Evolutionary conservation across 2,888 invertebrate species (phyloP).

Genomic region (Agrilus cyanescens): DNA sequence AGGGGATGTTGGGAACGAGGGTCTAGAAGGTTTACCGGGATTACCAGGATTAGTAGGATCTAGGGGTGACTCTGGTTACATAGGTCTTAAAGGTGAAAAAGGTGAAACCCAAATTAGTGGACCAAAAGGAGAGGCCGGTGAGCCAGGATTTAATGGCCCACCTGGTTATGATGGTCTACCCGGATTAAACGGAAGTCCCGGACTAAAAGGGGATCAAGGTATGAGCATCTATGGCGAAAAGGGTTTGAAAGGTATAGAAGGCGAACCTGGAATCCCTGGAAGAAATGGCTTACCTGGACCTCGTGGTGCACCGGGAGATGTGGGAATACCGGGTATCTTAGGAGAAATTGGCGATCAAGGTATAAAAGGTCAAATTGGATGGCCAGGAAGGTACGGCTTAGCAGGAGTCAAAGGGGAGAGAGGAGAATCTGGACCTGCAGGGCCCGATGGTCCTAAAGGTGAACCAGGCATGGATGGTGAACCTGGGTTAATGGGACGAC

Average conservation of each 20-base stretch:
- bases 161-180: constrained; percentile 38
- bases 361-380: constrained; percentile 29
- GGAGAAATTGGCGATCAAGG: constrained; percentile 48
- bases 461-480: constrained; percentile 67
- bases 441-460: constrained; percentile 40
- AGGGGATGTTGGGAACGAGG: constrained; percentile 32
- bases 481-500: constrained; percentile 47
- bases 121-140: constrained; percentile 48
- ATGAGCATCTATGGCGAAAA: constrained; percentile 26
- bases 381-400: constrained; percentile 15
- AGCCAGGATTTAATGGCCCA: constrained; percentile 37
- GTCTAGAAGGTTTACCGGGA: constrained; percentile 27
- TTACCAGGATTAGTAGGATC: constrained; percentile 35
- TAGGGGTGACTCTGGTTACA: constrained; percentile 33
- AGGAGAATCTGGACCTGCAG: constrained; percentile 39
- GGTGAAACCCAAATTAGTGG: constrained; percentile 54
- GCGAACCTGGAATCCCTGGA: constrained; percentile 22
- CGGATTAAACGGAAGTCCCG: constrained; percentile 39
- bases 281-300: constrained; percentile 19
- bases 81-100: constrained; percentile 29
- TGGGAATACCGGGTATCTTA: constrained; percentile 19
- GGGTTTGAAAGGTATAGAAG: constrained; percentile 34
- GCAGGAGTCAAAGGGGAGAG: constrained; percentile 41
- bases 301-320: constrained; percentile 17
- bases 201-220: constrained; percentile 14